Evolutionary conservation across 2,113 vertebrate genomes (phyloP), one percentile per base, ranked within the genome.

Genomic region (Chloroceryle aenea): DNA sequence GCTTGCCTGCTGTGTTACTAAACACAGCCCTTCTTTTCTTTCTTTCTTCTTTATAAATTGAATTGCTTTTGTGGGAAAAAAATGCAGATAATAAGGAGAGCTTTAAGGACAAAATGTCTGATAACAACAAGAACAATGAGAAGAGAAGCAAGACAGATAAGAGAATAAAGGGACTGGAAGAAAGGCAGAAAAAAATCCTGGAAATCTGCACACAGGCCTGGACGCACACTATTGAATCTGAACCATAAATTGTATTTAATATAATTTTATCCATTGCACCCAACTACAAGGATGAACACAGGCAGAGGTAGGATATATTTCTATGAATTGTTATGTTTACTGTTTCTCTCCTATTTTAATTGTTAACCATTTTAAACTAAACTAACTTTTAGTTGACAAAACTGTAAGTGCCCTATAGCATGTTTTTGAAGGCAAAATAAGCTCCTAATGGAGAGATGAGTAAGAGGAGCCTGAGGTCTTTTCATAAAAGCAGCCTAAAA

Each of bases 391-490:
- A 55, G 12, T 43, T 66, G 79, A 6, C 52, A 82, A 79, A 82
- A 38, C 2, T 21, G 34, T 64, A 79, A 73, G 52, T 85, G 25
- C 36, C 30, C 30, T 64, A 10, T 23, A 66, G 62, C 50, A 58
- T 17, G 8, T 67, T 93, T 78, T 21, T 64, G 71, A 88, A 85
- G n/a, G n/a, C 36, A 96, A 85, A 91, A 85, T 50, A 83, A 80
- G 42, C 58, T 93, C 10, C n/a, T 85, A 73, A 79, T 45, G 82
- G 85, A 74, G 67, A 83, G 67, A 85, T 50, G 87, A 89, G 26
- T 69, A 91, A 94, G 38, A 87, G 29, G 29, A 95, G 23, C 63
- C 78, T 64, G 78, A 96, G 71, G 75, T 58, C 50, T 91, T 96
- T 90, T 88, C 47, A 85, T 86, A 63, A 91, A 80, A 94, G 86